Evolutionary conservation across 2,113 vertebrate species (phyloP).

Genomic region (Gobius niger): DNA sequence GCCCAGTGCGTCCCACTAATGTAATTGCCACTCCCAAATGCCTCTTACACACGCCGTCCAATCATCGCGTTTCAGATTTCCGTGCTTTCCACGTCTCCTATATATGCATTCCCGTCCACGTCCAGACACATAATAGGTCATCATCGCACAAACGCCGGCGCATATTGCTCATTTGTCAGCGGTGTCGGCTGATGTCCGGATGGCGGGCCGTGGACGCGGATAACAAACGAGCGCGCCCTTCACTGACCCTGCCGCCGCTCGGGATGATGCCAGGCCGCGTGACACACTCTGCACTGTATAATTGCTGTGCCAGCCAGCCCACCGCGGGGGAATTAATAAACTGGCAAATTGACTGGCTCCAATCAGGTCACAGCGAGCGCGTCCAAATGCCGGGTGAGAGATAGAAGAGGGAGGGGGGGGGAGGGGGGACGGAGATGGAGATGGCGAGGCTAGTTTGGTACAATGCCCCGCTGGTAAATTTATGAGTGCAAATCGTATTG

Average conservation of each 20-base stretch:
- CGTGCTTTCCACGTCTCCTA: not conserved
- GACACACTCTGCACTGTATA: conserved; percentile 58
- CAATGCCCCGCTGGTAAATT: conserved; percentile 1
- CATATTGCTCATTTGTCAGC: conserved; percentile 66
- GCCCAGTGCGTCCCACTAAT: not conserved
- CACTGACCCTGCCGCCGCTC: conserved; percentile 55
- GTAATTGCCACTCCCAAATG: not conserved
- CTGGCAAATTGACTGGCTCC: conserved; percentile 65
- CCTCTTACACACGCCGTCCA: not conserved
- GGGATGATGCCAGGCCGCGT: conserved; percentile 43
- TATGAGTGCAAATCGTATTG: conserved; percentile 2
- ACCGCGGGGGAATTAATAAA: conserved; percentile 67
- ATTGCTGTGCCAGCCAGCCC: conserved; percentile 55
- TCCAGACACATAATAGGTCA: conserved; percentile 37
- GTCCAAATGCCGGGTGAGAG: conserved; percentile 54
- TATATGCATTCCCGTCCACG: conserved; percentile 30
- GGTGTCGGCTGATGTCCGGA: conserved; percentile 59
- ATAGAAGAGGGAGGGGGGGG: conserved; percentile 32
- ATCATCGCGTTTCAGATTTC: not conserved
- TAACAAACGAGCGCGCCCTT: conserved; percentile 61
- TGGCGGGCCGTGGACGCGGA: conserved; percentile 52
- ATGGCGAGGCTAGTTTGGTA: conserved; percentile 29
- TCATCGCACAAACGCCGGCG: conserved; percentile 53
- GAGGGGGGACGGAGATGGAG: conserved; percentile 30
- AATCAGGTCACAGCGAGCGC: conserved; percentile 64